phyloP scores from a whole-genome alignment of 2,113 vertebrate genomes.

The Catharus fuscescens region DNA sequence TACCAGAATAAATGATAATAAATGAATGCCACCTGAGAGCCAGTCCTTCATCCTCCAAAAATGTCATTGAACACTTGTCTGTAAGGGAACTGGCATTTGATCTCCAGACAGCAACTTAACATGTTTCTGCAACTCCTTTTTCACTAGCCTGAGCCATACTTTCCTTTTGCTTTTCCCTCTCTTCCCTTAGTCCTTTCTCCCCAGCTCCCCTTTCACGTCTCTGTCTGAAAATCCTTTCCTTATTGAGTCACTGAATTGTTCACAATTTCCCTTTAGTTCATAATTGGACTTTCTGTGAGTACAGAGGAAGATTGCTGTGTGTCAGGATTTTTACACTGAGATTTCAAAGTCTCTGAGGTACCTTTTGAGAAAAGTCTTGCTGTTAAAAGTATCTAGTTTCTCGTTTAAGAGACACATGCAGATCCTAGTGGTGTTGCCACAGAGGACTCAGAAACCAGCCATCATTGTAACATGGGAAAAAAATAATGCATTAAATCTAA shows the following conservation, averaged over 20 bases:
- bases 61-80: not conserved
- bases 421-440: not conserved
- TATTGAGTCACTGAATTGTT: conserved; percentile 15
- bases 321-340: not conserved
- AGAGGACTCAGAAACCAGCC: not conserved
- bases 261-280: conserved; percentile 13
- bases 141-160: not conserved
- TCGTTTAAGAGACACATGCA: not conserved
- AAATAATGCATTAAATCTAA: not conserved
- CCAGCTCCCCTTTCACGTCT: not conserved
- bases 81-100: not conserved
- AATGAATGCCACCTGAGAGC: not conserved
- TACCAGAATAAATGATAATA: not conserved
- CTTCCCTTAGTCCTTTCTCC: not conserved
- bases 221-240: conserved; percentile 40
- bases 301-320: not conserved
- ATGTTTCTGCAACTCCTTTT: not conserved
- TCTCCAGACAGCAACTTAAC: not conserved
- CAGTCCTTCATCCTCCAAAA: not conserved
- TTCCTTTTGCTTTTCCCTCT: not conserved
- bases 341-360: conserved; percentile 6
- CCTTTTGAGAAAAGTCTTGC: not conserved
- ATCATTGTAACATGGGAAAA: not conserved
- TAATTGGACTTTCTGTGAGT: not conserved
- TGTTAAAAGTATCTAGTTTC: conserved; percentile 6